These are phyloP conservation scores for Achatina immaculata DNA, from an alignment of 1,140 invertebrate genomes.

Conservation along the genomic window DNA sequence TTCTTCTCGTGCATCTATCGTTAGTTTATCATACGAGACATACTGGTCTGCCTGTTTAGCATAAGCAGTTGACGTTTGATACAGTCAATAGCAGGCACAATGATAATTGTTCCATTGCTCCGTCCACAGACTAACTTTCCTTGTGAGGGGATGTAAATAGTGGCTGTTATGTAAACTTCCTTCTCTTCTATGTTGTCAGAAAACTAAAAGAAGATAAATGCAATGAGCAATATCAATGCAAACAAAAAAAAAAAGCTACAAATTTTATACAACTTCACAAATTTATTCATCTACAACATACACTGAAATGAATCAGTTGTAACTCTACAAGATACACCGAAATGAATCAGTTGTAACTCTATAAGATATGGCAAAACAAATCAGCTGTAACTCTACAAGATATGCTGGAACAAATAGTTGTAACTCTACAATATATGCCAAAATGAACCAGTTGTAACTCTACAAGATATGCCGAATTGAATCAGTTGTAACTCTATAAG, in stretches of 20 bases:
- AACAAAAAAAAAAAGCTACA: background rate
- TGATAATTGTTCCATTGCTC: constrained; percentile 96
- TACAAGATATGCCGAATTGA: no score
- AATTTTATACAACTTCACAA: background rate
- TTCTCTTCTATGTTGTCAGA: constrained; percentile 42
- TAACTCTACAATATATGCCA: no score
- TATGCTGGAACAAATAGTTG: no score
- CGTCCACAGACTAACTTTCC: constrained; percentile 93
- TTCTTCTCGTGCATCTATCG: no score
- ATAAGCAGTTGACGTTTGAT: constrained; percentile 90
- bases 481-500: no score
- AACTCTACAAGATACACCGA: no score
- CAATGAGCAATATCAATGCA: constrained; percentile 18
- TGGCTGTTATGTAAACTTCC: constrained; percentile 60
- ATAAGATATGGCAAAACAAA: no score
- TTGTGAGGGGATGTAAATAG: constrained; percentile 89
- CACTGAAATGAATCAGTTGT: no score
- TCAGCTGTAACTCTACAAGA: no score
- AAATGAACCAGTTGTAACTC: no score
- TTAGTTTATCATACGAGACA: background rate
- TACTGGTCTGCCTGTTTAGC: constrained; percentile 3
- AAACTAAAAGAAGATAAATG: constrained; percentile 14
- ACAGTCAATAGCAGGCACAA: constrained; percentile 93
- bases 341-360: no score
- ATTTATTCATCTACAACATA: background rate